Evolutionary conservation across 2,888 invertebrate genomes (phyloP).

Genomic region (Cheilosia impressa): DNA sequence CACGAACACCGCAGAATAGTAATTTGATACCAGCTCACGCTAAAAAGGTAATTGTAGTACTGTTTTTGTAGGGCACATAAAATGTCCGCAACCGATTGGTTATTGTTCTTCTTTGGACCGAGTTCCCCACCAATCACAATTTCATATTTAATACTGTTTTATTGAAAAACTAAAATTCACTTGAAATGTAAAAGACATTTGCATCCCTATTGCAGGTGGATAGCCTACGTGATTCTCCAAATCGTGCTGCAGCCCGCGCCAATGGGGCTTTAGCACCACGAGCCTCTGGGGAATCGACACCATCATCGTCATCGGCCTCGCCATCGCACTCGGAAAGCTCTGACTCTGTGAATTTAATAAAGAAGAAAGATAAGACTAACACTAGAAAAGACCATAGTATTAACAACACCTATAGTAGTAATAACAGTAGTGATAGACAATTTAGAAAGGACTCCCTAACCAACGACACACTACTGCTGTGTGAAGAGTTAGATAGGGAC

Average conservation of each 20-base stretch:
- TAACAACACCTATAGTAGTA: constrained; percentile 81
- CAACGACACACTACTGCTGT: constrained; percentile 81
- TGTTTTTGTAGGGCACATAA: background rate
- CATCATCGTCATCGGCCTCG: constrained; percentile 83
- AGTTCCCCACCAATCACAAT: background rate
- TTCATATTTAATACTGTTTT: background rate
- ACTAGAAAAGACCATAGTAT: constrained; percentile 79
- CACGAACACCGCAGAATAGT: constrained; percentile 89
- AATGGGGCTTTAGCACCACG: constrained; percentile 83
- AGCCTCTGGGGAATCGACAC: constrained; percentile 83
- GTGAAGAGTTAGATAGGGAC: constrained; percentile 82
- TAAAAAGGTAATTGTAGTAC: constrained; percentile 80
- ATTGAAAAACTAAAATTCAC: too few species aligned
- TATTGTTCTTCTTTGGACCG: too few species aligned
- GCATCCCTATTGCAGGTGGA: constrained; percentile 79
- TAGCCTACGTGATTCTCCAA: constrained; percentile 83
- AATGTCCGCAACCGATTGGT: too few species aligned
- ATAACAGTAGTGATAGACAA: constrained; percentile 77
- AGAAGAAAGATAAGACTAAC: constrained; percentile 77
- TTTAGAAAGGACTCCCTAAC: constrained; percentile 81
- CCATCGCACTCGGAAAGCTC: constrained; percentile 81
- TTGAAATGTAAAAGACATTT: background rate
- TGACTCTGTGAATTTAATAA: constrained; percentile 80
- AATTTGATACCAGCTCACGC: constrained; percentile 85
- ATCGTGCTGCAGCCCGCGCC: constrained; percentile 79